Percentiles rank a stretch among this genome's conserved stretches.
phyloP scores from a whole-genome alignment of 2,888 invertebrate genomes.

The Ferrisia virgata region DNA sequence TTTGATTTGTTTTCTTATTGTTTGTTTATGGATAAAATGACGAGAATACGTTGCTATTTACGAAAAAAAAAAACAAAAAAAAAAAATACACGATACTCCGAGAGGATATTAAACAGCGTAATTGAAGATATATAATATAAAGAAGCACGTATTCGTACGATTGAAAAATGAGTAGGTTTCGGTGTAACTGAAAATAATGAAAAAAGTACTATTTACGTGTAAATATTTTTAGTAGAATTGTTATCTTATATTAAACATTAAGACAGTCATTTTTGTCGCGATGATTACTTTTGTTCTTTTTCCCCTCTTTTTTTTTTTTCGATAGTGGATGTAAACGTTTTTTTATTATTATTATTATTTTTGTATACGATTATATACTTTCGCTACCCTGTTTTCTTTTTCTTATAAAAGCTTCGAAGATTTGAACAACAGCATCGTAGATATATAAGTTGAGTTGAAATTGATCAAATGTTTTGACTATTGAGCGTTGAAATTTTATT shows the following conservation, averaged over 20 bases:
- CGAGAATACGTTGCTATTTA: background rate
- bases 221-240: constrained; percentile 29
- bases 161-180: background rate
- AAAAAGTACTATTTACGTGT: constrained; percentile 8
- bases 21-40: constrained; percentile 3
- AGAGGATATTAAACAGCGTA: too few species aligned
- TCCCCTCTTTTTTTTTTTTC: background rate
- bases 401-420: background rate
- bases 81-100: too few species aligned
- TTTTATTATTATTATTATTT: constrained; percentile 16
- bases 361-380: constrained; percentile 28
- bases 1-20: background rate
- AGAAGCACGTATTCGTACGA: background rate
- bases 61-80: too few species aligned
- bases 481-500: background rate
- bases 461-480: background rate
- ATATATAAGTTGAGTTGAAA: background rate
- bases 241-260: background rate
- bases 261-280: background rate
- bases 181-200: background rate
- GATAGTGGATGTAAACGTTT: background rate
- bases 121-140: background rate
- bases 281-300: background rate
- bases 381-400: background rate
- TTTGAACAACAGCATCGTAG: constrained; percentile 10